Conservation (phyloP, 2,113 vertebrate species). For the Pterocles gutturalis region DNA sequence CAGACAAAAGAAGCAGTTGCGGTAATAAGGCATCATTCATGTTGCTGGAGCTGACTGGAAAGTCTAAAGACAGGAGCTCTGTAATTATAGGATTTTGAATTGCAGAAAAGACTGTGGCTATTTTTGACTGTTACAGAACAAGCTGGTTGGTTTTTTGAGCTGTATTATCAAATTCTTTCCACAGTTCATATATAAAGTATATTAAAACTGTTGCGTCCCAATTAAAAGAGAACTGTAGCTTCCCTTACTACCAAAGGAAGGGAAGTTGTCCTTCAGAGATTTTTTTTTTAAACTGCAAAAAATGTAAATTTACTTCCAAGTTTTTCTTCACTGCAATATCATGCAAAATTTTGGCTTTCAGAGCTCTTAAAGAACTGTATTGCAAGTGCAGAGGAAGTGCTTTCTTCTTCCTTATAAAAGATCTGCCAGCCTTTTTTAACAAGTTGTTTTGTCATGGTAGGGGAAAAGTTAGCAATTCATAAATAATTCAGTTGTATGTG, state of each 20-base stretch:
- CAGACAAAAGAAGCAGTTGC: not conserved
- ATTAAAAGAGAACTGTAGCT: not conserved
- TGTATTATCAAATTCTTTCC: not conserved
- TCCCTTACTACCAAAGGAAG: not conserved
- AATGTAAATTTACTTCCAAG: not conserved
- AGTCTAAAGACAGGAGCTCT: not conserved
- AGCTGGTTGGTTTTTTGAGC: not conserved
- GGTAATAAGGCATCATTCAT: not conserved
- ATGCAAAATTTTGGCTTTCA: not conserved
- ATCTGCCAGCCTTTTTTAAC: not conserved
- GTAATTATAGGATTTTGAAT: not conserved
- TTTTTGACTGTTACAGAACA: not conserved
- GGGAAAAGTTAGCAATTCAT: not conserved
- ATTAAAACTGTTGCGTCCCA: not conserved
- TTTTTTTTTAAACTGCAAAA: not conserved
- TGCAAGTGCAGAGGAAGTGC: not conserved
- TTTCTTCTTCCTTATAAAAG: not conserved
- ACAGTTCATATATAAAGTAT: not conserved
- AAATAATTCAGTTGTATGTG: not conserved
- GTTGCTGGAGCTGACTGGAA: not conserved
- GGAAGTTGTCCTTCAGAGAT: not conserved
- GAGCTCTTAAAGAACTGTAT: not conserved
- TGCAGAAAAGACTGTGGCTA: not conserved
- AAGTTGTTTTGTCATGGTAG: not conserved
- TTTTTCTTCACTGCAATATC: not conserved